Base-by-base conservation (phyloP, 2,888 invertebrate species). In the Synergus japonicus region DNA sequence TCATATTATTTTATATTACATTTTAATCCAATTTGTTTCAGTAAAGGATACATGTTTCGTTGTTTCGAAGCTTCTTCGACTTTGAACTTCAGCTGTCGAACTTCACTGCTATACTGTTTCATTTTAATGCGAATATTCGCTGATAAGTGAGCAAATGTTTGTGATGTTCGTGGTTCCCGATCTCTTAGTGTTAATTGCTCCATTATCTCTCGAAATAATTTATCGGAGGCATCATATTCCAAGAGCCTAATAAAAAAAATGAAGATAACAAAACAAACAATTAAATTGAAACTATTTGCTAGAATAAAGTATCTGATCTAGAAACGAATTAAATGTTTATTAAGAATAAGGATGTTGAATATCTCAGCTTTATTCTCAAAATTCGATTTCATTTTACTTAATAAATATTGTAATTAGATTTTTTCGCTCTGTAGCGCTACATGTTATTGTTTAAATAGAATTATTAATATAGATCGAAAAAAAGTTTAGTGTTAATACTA, bases 211-310 rank as follows among this genome's bases (percentile, higher is more conserved):
- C 94, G 93, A 86, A 93, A 94, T 37, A 95, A 89, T 81, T 94
- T 94, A 86, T 95, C 95, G 86, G 95, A 95, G 0, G 95, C 94
- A 85, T 95, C 95, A 90, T 94, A 94, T 88, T 96, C 95, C 0
- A 93, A 90, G 15, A 95, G 91, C 96, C 95, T 95, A 13, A 64
- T 13, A 76, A 79, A 41, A 43, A 63, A 22, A 7, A 49, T 46
- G 44, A 13, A 58, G 49, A 8, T 41, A 44, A 22, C 22, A 76
- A 67, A 44, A 37, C 15, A n/a, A 7, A 46, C 2, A 18, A 65
- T 10, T 0, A n/a, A 10, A 3, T 43, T 22, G 22, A 41, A 46
- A 43, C 9, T n/a, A 69, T n/a, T 49, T 3, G 46, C 22, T 22
- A 22, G 22, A 22, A 22, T 22, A 22, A 22, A 22, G 22, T 22